Evolutionary conservation across 1,140 invertebrate genomes (phyloP).

Genomic region (Bombyx mori): ASM3026992v2 NC_085116.1:2637001-2637500

Average conservation of each 20-base stretch:
- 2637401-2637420: constrained; percentile 55
- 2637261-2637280: constrained; percentile 74
- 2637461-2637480: constrained; percentile 72
- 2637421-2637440: constrained; percentile 68
- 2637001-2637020: constrained; percentile 54
- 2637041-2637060: constrained; percentile 39
- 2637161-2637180: constrained; percentile 77
- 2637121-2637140: constrained; percentile 41
- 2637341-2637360: constrained; percentile 82
- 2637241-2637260: constrained; percentile 53
- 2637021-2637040: constrained; percentile 48
- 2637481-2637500: constrained; percentile 66
- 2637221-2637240: constrained; percentile 41
- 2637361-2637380: constrained; percentile 75
- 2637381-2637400: constrained; percentile 65
- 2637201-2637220: constrained; percentile 41
- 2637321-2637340: constrained; percentile 45
- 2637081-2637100: constrained; percentile 33
- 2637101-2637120: constrained; percentile 37
- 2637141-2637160: constrained; percentile 83
- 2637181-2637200: constrained; percentile 45
- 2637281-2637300: constrained; percentile 49
- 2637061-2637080: constrained; percentile 36
- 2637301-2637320: constrained; percentile 38
- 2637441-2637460: constrained; percentile 74